A percentile compares a stretch with the other conserved stretches of the same genome.
phyloP scores from a whole-genome alignment of 2,888 invertebrate species.

The Pemphredon lugubris region DNA sequence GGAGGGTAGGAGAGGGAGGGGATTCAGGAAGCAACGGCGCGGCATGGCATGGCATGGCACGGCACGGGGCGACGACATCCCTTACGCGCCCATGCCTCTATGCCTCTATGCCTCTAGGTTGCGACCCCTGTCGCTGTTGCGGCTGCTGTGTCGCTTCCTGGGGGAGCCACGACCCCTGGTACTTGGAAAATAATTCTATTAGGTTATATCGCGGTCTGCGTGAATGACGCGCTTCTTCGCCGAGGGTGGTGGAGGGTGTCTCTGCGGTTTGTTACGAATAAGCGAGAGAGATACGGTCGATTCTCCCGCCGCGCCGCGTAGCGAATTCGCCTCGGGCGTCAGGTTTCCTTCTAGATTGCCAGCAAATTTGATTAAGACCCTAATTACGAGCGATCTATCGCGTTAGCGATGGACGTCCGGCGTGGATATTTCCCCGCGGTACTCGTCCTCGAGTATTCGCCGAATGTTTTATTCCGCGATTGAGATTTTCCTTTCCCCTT shows the following conservation, averaged over 20 bases:
- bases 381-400: slow-evolving; percentile 64
- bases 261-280: slow-evolving; percentile 57
- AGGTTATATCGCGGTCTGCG: slow-evolving; percentile 73
- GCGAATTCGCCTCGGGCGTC: slow-evolving; percentile 43
- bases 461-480: too few species aligned
- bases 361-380: slow-evolving; percentile 59
- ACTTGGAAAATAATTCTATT: slow-evolving; percentile 78
- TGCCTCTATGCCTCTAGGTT: background rate
- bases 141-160: slow-evolving; percentile 55
- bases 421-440: too few species aligned
- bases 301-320: slow-evolving; percentile 38
- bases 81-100: too few species aligned
- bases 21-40: too few species aligned
- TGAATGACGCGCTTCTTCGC: slow-evolving; percentile 63
- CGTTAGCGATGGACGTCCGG: slow-evolving; percentile 15
- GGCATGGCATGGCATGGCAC: too few species aligned
- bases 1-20: slow-evolving; percentile 24
- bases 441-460: too few species aligned
- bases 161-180: slow-evolving; percentile 69
- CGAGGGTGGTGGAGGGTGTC: slow-evolving; percentile 56
- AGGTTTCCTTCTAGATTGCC: slow-evolving; percentile 52
- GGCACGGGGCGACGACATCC: slow-evolving; percentile 11
- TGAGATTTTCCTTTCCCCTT: too few species aligned
- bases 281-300: slow-evolving; percentile 34
- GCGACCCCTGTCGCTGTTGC: slow-evolving; percentile 43